Evolutionary conservation across 2,888 invertebrate species (phyloP).

Genomic region (Melikaiella ostensackeni): DNA sequence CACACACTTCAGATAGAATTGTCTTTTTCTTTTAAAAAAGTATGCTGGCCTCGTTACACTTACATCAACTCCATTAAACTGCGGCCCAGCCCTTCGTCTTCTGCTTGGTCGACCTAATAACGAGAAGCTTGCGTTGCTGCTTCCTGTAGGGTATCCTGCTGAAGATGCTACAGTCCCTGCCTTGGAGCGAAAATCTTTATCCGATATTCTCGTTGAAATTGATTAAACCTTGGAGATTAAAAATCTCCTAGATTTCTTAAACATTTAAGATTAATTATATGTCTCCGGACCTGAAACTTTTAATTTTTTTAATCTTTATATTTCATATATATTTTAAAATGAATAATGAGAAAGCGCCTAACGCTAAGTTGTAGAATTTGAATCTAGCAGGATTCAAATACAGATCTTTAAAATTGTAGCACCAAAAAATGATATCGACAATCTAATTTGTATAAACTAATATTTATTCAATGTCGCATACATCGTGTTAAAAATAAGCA

Average conservation of each 20-base stretch:
- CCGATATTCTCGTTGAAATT: slow-evolving; percentile 85
- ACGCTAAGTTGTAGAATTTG: no score
- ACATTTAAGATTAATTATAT: background rate
- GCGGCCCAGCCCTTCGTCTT: slow-evolving; percentile 87
- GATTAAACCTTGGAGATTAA: slow-evolving; percentile 44
- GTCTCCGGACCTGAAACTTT: background rate
- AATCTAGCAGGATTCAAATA: no score
- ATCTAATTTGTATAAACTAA: slow-evolving; percentile 70
- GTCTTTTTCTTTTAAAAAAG: slow-evolving; percentile 75
- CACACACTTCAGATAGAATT: slow-evolving; percentile 47
- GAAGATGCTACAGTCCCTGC: slow-evolving; percentile 88
- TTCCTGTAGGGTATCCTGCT: slow-evolving; percentile 92
- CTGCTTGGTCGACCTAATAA: slow-evolving; percentile 87
- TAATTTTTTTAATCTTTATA: background rate
- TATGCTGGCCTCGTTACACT: slow-evolving; percentile 91
- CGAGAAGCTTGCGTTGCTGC: slow-evolving; percentile 88
- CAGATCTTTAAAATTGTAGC: no score
- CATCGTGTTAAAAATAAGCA: slow-evolving; percentile 73
- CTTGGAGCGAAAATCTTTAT: slow-evolving; percentile 84
- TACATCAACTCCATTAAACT: slow-evolving; percentile 94
- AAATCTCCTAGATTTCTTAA: no score
- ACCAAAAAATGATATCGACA: slow-evolving; percentile 41
- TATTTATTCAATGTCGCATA: slow-evolving; percentile 73
- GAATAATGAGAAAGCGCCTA: background rate
- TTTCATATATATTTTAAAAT: background rate